Evolutionary conservation across 2,888 invertebrate species (phyloP).

Genomic region (Philereme transversata): DNA sequence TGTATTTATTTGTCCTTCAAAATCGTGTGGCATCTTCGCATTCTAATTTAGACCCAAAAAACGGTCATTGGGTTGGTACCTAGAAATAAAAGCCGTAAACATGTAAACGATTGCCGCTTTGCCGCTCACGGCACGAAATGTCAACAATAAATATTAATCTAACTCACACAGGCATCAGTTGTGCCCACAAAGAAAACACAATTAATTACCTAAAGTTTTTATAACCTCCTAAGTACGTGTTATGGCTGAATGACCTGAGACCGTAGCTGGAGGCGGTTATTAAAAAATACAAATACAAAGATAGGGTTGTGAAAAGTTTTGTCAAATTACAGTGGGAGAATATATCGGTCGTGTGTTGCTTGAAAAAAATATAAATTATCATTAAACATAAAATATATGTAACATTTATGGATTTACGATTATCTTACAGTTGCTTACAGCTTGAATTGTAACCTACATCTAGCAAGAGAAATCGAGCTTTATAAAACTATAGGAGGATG

Average conservation of each 20-base stretch:
- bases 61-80: too few species aligned
- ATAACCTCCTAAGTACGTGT: conserved; percentile 74
- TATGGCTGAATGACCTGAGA: conserved; percentile 55
- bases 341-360: background rate
- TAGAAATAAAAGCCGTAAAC: conserved; percentile 1
- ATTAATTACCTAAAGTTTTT: conserved; percentile 78
- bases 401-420: too few species aligned
- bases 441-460: too few species aligned
- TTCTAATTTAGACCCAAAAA: too few species aligned
- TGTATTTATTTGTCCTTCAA: too few species aligned
- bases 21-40: too few species aligned
- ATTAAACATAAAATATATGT: too few species aligned
- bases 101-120: conserved; percentile 57
- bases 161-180: conserved; percentile 58
- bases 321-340: background rate
- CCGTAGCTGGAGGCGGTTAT: conserved; percentile 51
- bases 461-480: too few species aligned
- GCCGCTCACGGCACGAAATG: conserved; percentile 65
- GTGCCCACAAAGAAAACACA: conserved; percentile 57
- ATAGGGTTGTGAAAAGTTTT: conserved; percentile 26
- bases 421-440: too few species aligned
- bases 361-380: too few species aligned
- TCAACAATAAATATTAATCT: conserved; percentile 78
- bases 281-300: conserved; percentile 51
- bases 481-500: too few species aligned